A percentile compares a stretch with the other conserved stretches of the same genome.
Conservation (phyloP, 2,797 vertebrate genomes). For the Sebastes hubbsi region DNA sequence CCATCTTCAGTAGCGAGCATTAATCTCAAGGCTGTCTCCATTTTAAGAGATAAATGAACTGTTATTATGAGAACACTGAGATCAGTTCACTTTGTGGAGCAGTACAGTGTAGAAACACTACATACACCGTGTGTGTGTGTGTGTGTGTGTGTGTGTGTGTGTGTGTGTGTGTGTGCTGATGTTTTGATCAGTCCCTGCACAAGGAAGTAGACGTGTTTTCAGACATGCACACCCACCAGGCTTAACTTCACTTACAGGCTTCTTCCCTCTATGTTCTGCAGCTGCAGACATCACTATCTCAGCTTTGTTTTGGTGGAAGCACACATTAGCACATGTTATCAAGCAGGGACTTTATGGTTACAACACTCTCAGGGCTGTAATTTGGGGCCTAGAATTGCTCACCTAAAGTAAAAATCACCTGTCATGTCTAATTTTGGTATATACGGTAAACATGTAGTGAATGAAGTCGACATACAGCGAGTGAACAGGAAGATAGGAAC, state of each 20-base stretch:
- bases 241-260: conserved; percentile 14
- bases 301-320: conserved; percentile 8
- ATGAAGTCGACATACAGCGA: neutral
- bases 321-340: conserved; percentile 14
- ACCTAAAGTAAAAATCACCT: conserved; percentile 34
- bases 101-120: neutral
- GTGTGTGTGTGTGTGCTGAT: neutral
- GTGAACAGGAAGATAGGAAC: neutral
- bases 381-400: conserved; percentile 30
- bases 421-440: conserved; percentile 28
- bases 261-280: conserved; percentile 23
- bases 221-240: conserved; percentile 35
- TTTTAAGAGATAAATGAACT: neutral
- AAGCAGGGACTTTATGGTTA: neutral
- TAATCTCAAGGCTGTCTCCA: neutral
- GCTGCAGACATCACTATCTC: conserved; percentile 32
- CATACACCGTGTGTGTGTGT: neutral
- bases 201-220: conserved; percentile 59
- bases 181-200: conserved; percentile 10
- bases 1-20: neutral
- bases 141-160: too few species aligned
- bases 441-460: conserved; percentile 23
- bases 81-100: neutral
- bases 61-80: neutral
- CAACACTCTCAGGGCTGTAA: conserved; percentile 29